Conservation (phyloP, 2,888 invertebrate genomes). For the Drosophila meridiana region DNA sequence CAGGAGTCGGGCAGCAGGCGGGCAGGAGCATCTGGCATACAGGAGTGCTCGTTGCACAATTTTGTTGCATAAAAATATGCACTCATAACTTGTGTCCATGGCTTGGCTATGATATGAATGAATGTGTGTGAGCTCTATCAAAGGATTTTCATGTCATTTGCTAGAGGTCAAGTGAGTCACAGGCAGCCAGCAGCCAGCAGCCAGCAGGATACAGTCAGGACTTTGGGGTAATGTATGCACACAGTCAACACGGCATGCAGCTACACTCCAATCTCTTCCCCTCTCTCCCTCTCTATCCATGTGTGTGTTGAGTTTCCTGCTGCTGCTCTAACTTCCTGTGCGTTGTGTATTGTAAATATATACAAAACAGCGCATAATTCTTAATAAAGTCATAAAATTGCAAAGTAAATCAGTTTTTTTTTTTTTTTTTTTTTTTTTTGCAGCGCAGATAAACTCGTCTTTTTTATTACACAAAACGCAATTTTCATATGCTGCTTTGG, state of each 20-base stretch:
- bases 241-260: constrained; percentile 42
- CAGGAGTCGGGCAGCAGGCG: background rate
- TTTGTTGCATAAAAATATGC: constrained; percentile 66
- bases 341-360: constrained; percentile 64
- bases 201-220: constrained; percentile 23
- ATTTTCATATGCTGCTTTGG: constrained; percentile 67
- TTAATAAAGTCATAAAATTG: constrained; percentile 74
- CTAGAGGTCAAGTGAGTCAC: constrained; percentile 66
- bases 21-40: constrained; percentile 10
- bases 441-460: constrained; percentile 65
- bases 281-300: background rate
- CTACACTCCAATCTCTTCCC: constrained; percentile 16
- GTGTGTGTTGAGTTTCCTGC: constrained; percentile 46
- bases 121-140: constrained; percentile 68
- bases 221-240: constrained; percentile 35
- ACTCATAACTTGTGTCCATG: constrained; percentile 66
- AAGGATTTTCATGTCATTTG: constrained; percentile 73
- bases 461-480: constrained; percentile 71
- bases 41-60: constrained; percentile 45
- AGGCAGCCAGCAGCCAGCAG: constrained; percentile 19
- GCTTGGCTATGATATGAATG: constrained; percentile 63
- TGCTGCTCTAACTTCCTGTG: constrained; percentile 48
- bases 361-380: constrained; percentile 72
- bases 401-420: constrained; percentile 72
- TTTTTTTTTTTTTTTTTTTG: constrained; percentile 63